Conservation (phyloP, 2,113 vertebrate genomes). For the Tympanuchus pallidicinctus region DNA sequence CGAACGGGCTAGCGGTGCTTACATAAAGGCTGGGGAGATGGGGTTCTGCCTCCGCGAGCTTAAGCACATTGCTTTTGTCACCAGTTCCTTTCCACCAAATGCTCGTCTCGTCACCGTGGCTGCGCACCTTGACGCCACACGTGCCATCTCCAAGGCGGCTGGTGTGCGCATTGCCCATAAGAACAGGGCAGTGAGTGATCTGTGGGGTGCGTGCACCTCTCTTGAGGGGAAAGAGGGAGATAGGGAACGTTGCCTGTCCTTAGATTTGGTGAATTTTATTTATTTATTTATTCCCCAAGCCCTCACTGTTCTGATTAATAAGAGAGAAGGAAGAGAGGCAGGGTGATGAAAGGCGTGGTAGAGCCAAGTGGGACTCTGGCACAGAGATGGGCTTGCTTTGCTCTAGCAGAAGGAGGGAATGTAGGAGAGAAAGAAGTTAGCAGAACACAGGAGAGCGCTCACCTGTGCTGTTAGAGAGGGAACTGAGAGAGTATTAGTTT, state of each 20-base stretch:
- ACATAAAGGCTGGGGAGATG: neutral
- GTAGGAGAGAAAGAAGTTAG: neutral
- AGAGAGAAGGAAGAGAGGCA: neutral
- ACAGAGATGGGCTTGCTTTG: neutral
- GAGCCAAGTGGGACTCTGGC: neutral
- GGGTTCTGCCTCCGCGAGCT: neutral
- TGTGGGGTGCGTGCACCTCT: neutral
- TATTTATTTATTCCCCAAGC: neutral
- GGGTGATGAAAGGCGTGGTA: neutral
- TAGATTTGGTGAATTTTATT: neutral
- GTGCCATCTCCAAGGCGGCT: neutral
- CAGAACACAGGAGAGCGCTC: neutral
- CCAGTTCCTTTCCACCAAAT: neutral
- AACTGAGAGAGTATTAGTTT: neutral
- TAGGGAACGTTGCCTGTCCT: neutral
- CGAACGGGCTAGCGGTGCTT: neutral
- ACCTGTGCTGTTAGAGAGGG: neutral
- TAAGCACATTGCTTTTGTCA: conserved; percentile 14
- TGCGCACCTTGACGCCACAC: neutral
- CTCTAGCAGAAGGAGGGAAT: neutral
- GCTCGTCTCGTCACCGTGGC: neutral
- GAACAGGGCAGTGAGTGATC: neutral
- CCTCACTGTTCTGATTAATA: neutral
- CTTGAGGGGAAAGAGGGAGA: neutral
- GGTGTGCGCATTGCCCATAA: neutral